A percentile compares a stretch with the other conserved stretches of the same genome.
Conservation (phyloP, 2,797 vertebrate genomes). For the Calcarius lapponicus region DNA sequence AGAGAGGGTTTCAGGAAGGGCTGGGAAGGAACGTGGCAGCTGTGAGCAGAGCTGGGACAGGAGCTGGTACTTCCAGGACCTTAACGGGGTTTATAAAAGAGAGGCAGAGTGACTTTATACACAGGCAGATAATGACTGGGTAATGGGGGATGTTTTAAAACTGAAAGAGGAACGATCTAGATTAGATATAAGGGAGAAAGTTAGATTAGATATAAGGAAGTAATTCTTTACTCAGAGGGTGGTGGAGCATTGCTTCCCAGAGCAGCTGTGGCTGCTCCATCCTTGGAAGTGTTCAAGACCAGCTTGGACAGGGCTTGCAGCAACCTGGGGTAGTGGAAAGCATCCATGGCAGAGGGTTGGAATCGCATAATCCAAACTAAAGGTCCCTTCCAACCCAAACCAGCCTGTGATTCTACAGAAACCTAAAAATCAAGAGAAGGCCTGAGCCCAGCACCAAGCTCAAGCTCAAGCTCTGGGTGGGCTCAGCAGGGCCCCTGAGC, state of each 20-base stretch:
- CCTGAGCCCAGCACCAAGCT: neutral
- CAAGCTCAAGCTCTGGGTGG: neutral
- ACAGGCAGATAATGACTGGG: neutral
- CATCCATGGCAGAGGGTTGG: neutral
- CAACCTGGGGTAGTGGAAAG: neutral
- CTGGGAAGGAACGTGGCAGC: neutral
- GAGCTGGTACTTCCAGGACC: neutral
- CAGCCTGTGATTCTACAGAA: neutral
- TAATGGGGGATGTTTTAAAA: neutral
- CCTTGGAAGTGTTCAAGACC: neutral
- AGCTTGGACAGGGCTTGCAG: neutral
- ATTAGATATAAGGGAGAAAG: neutral
- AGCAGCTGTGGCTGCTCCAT: neutral
- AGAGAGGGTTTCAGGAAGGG: neutral
- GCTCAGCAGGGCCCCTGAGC: neutral
- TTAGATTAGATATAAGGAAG: neutral
- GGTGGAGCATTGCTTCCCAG: neutral
- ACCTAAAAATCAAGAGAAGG: neutral
- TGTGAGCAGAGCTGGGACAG: neutral
- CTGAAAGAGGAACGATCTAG: neutral
- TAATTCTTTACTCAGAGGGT: neutral
- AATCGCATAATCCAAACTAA: neutral
- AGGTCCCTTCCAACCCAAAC: neutral
- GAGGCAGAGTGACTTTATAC: neutral
- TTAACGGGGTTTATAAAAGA: neutral